Base-by-base conservation (phyloP, 2,113 vertebrate genomes). In the Trichechus manatus region DNA sequence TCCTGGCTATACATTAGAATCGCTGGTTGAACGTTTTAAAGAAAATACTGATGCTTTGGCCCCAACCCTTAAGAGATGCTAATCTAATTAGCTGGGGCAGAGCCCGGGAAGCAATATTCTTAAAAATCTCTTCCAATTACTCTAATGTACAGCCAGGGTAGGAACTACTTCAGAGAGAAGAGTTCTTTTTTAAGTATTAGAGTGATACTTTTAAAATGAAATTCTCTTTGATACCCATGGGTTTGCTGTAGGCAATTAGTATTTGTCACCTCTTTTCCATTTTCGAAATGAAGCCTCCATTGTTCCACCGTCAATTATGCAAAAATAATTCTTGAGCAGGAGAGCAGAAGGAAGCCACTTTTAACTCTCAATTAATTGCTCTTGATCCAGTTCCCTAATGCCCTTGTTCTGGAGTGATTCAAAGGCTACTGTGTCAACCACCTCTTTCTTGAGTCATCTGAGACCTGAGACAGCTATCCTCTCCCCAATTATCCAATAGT, bases 301-400 rank as follows among this genome's bases (percentile, higher is more conserved):
- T 84, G 36, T 89, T 15, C 75, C 75, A 84, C 15, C 27, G 87
- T 72, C 87, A 93, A 50, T 77, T 81, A 63, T 39, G 20, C 78
- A 27, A 72, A 79, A 89, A 74, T 92, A 72, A 87, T 63, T 83
- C 74, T 83, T 93, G 59, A 95, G n/a, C 22, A 95, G 59, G 17
- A 29, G 78, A 89, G 50, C 44, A 82, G 91, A 80, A 95, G 22
- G 27, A 93, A 93, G 39, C 39, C 44, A 56, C 44, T 91, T 91
- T 86, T 74, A 70, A 44, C 29, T 95, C 81, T 96, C 91, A 87
- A 68, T 47, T 47, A 42, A 72, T 59, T 79, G 74, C 9, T 83
- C 33, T 64, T 93, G 36, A 63, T 63, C 29, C n/a, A 10, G 27
- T 61, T 94, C 31, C 81, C 78, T 56, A 53, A 44, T 29, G 0